Conservation (phyloP, 2,888 invertebrate genomes). For the Drosophila maculinotata region DNA sequence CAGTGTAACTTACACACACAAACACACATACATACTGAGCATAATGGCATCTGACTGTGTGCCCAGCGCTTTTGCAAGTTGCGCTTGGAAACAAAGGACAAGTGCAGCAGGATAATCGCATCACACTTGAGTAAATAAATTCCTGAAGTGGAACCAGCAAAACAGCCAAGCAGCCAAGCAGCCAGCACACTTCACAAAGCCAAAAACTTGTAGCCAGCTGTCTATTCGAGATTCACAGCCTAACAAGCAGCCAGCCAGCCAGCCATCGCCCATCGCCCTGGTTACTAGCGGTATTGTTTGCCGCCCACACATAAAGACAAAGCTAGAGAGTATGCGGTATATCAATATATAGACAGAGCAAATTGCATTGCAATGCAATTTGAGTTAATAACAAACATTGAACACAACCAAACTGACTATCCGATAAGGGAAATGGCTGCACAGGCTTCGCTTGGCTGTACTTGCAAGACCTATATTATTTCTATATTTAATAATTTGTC, state of each 20-base stretch:
- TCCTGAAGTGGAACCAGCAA: conserved; percentile 73
- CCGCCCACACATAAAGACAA: conserved; percentile 3
- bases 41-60: conserved; percentile 24
- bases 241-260: conserved; percentile 16
- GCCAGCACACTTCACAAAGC: conserved; percentile 34
- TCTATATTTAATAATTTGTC: conserved; percentile 24
- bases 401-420: conserved; percentile 7
- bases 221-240: conserved; percentile 20
- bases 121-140: conserved; percentile 81
- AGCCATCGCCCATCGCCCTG: neutral
- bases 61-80: conserved; percentile 33
- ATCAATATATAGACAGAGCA: neutral
- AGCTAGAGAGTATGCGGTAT: neutral
- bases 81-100: conserved; percentile 63
- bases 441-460: conserved; percentile 1
- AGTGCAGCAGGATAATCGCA: conserved; percentile 77
- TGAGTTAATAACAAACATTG: conserved; percentile 13
- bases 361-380: conserved; percentile 29
- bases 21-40: conserved; percentile 5
- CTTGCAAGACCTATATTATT: conserved; percentile 11
- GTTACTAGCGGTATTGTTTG: conserved; percentile 1
- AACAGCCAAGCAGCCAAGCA: too few species aligned
- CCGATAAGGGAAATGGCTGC: conserved; percentile 1
- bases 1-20: conserved; percentile 6
- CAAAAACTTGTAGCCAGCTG: conserved; percentile 49